phyloP scores from a whole-genome alignment of 2,888 invertebrate genomes.

The Mythimna lalbum region DNA sequence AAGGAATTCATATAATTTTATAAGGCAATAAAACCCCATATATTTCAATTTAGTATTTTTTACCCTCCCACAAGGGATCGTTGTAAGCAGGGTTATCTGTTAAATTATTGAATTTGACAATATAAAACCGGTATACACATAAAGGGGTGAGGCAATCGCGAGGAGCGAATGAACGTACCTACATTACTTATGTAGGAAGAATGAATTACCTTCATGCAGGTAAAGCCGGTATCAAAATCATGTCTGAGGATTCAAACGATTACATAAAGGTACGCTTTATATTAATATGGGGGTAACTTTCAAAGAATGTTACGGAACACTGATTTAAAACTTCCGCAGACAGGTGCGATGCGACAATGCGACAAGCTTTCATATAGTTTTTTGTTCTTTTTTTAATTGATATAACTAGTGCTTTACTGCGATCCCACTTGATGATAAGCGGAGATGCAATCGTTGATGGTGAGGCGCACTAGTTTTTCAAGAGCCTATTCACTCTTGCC shows the following conservation, averaged over 20 bases:
- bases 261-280: background rate
- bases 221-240: conserved; percentile 16
- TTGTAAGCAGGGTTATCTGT: conserved; percentile 22
- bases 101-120: conserved; percentile 31
- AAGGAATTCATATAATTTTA: conserved; percentile 49
- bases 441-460: too few relatives aligned
- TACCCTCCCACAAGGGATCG: conserved; percentile 3
- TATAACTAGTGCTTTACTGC: too few relatives aligned
- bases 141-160: conserved; percentile 11
- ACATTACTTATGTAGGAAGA: conserved; percentile 29
- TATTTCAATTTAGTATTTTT: conserved; percentile 44
- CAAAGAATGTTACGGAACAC: background rate
- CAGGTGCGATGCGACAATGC: too few relatives aligned
- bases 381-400: too few relatives aligned
- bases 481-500: too few relatives aligned
- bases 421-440: too few relatives aligned
- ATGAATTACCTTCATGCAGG: conserved; percentile 27
- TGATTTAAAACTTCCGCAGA: too few relatives aligned
- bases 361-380: too few relatives aligned
- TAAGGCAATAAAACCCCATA: conserved; percentile 22
- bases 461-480: too few relatives aligned
- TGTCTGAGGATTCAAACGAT: background rate
- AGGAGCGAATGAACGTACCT: conserved; percentile 9
- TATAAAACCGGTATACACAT: conserved; percentile 12
- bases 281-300: background rate